A percentile compares a stretch with the other conserved stretches of the same genome.
These are phyloP conservation scores for Parauchenoglanis ngamensis DNA, from an alignment of 2,797 vertebrate species.

Conservation along the genomic window DNA sequence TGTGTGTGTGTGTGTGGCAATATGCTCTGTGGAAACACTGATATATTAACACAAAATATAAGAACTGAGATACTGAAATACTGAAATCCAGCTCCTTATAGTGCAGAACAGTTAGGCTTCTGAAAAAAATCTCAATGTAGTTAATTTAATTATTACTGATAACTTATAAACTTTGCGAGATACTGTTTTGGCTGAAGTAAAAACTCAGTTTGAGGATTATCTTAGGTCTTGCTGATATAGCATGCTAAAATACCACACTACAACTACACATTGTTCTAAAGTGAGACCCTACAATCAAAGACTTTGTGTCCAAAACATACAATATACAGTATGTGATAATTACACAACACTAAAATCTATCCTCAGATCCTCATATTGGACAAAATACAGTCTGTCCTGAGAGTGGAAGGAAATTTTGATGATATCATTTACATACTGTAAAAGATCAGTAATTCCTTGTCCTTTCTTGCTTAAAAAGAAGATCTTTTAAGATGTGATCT, in stretches of 20 bases:
- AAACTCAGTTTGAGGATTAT: background rate
- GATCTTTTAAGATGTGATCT: background rate
- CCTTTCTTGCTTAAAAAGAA: no score
- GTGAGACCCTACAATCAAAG: background rate
- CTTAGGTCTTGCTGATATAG: background rate
- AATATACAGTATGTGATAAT: background rate
- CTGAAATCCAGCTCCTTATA: background rate
- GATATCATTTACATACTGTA: background rate
- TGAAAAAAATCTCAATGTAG: background rate
- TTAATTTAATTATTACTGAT: background rate
- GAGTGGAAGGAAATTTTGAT: background rate
- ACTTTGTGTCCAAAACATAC: background rate
- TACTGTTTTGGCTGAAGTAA: background rate
- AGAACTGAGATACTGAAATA: background rate
- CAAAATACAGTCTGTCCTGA: background rate
- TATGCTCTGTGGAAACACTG: background rate
- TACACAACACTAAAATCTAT: background rate
- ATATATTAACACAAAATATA: background rate
- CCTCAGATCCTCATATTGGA: background rate
- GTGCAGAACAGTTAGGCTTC: background rate
- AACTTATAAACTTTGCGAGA: background rate
- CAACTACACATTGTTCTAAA: background rate
- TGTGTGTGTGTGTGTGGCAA: background rate
- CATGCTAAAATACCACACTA: background rate
- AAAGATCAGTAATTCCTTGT: background rate